A percentile compares a stretch with the other conserved stretches of the same genome.
phyloP scores from a whole-genome alignment of 2,888 invertebrate species.

The Morinoia aosen region DNA sequence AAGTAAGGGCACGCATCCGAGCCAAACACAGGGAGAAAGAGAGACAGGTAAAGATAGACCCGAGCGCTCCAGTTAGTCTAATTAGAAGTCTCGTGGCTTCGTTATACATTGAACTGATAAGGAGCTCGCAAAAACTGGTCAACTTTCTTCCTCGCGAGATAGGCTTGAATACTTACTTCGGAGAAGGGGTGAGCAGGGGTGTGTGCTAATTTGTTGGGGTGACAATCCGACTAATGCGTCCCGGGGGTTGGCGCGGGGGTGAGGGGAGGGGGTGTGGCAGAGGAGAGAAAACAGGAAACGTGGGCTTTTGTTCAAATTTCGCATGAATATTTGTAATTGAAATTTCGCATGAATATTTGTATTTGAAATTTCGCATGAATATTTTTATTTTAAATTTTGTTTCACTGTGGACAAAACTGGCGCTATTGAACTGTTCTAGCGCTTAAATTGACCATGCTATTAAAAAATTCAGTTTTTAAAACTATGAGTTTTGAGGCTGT shows the following conservation, averaged over 20 bases:
- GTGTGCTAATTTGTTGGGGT: slow-evolving; percentile 27
- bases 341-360: not conserved
- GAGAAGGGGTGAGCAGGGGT: not conserved
- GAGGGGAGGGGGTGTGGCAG: not conserved
- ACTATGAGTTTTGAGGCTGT: no score
- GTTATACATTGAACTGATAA: slow-evolving; percentile 18
- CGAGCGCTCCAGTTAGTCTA: not conserved
- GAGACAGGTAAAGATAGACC: not conserved
- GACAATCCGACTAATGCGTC: not conserved
- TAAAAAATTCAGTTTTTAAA: no score
- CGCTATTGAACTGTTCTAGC: no score
- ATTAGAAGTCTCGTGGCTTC: slow-evolving; percentile 37
- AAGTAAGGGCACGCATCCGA: not conserved
- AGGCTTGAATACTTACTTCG: not conserved
- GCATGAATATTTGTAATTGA: not conserved
- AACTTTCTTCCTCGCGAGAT: not conserved
- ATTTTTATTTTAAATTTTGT: no score
- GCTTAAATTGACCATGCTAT: no score
- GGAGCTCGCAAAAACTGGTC: not conserved
- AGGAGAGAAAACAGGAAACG: not conserved
- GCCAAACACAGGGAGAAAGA: not conserved
- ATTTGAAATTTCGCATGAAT: not conserved
- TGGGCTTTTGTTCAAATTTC: not conserved
- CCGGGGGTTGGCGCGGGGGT: no score
- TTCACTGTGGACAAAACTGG: no score